These are phyloP conservation scores for Patella caerulea DNA, from an alignment of 2,888 invertebrate species.

Conservation along the genomic window DNA sequence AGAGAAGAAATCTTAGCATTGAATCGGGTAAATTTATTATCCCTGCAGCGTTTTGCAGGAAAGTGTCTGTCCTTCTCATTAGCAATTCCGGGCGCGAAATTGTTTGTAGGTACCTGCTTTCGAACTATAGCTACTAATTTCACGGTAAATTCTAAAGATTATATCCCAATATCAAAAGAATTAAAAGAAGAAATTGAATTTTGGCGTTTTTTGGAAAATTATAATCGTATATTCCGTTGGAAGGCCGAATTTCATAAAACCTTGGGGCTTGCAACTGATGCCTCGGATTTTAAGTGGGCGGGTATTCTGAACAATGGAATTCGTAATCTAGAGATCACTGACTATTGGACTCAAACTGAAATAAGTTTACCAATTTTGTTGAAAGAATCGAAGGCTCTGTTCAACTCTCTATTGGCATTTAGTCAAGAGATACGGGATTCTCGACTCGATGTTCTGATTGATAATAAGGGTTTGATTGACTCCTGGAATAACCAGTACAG, in stretches of 20 bases:
- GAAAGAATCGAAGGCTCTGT: too few relatives aligned
- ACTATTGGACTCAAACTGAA: too few relatives aligned
- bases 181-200: background rate
- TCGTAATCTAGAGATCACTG: too few relatives aligned
- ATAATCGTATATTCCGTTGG: background rate
- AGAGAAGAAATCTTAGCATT: background rate
- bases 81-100: background rate
- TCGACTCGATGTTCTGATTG: background rate
- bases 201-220: background rate
- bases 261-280: background rate
- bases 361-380: too few relatives aligned
- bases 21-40: background rate
- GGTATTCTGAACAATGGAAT: background rate
- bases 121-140: background rate
- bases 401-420: background rate
- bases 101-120: background rate
- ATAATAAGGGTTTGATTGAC: background rate
- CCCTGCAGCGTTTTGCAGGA: background rate
- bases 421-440: background rate
- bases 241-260: slow-evolving; percentile 1
- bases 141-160: background rate
- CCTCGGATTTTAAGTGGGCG: background rate
- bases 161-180: background rate
- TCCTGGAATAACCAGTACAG: background rate
- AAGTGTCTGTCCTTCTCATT: too few relatives aligned